phyloP scores from a whole-genome alignment of 2,797 vertebrate species.

The Sardinella longiceps region DNA sequence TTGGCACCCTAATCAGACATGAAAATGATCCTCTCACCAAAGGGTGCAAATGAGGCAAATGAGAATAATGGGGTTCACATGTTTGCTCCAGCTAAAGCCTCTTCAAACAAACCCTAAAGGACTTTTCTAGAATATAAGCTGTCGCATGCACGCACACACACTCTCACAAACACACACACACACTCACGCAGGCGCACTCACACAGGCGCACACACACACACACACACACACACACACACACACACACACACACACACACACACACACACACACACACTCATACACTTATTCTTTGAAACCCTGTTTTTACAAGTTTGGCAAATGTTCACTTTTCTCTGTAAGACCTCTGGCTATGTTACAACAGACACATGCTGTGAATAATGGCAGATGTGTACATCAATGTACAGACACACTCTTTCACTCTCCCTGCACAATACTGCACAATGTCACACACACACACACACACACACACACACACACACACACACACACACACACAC shows the following conservation, averaged over 20 bases:
- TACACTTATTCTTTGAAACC: conserved; percentile 33
- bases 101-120: not conserved
- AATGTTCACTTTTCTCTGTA: conserved; percentile 16
- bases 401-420: not conserved
- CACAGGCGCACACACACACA: conserved; percentile 35
- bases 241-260: conserved; percentile 24
- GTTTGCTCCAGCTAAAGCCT: not conserved
- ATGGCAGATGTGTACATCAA: conserved; percentile 48
- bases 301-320: conserved; percentile 26
- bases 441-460: not conserved
- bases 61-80: not conserved
- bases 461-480: not conserved
- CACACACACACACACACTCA: conserved; percentile 20
- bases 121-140: not conserved
- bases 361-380: conserved; percentile 31
- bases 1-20: not conserved
- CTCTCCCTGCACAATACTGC: no score
- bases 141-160: conserved; percentile 5
- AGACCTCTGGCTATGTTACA: conserved; percentile 23
- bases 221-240: conserved; percentile 34
- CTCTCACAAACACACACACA: conserved; percentile 36
- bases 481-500: not conserved
- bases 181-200: conserved; percentile 29
- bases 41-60: not conserved
- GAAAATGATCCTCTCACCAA: not conserved